phyloP scores from a whole-genome alignment of 2,113 vertebrate species.

The Tor tambroides region DNA sequence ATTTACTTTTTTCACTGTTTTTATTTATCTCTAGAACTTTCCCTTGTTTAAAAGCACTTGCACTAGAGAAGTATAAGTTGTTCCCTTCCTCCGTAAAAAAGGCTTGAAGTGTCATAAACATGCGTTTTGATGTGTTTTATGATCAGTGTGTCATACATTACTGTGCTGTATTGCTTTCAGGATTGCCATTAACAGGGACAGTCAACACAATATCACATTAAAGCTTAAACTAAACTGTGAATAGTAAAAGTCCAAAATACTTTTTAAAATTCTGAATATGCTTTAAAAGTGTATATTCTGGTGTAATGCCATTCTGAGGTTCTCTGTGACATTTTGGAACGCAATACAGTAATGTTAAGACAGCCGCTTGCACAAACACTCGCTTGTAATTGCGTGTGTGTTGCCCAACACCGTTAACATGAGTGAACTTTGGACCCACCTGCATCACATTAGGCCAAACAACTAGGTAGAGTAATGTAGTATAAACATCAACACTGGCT shows the following conservation, averaged over 20 bases:
- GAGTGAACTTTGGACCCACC: conserved; percentile 34
- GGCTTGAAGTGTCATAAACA: background rate
- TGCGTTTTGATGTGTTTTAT: background rate
- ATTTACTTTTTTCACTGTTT: background rate
- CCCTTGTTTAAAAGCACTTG: background rate
- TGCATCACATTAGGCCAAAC: conserved; percentile 51
- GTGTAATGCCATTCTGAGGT: background rate
- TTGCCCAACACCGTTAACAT: background rate
- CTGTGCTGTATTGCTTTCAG: background rate
- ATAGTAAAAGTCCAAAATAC: background rate
- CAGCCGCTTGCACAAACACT: conserved; percentile 1
- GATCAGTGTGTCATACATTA: background rate
- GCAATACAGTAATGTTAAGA: background rate
- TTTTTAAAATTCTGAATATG: background rate
- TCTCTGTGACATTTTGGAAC: background rate
- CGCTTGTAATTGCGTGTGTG: background rate
- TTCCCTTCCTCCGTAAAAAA: background rate
- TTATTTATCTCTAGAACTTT: background rate
- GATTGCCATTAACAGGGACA: background rate
- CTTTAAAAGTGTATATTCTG: background rate
- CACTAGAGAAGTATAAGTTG: background rate
- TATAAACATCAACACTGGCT: conserved; percentile 26
- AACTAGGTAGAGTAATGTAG: conserved; percentile 34
- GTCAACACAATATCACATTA: background rate
- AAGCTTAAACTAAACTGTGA: background rate